phyloP scores from a whole-genome alignment of 2,797 vertebrate genomes.

The Eleutherodactylus coqui region DNA sequence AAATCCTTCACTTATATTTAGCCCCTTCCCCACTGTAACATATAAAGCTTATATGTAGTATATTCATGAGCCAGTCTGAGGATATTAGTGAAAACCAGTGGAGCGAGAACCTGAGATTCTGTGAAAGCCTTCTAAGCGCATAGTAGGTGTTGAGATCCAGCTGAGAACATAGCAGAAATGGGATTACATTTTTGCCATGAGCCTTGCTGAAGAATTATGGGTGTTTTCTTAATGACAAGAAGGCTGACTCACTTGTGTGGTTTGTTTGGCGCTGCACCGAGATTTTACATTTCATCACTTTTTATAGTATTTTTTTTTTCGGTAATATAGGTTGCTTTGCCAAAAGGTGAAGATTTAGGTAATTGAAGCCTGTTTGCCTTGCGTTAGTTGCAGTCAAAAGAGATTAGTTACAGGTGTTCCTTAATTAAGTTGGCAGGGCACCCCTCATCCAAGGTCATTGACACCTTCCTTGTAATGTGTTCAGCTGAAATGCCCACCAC shows the following conservation, averaged over 20 bases:
- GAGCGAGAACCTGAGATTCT: neutral
- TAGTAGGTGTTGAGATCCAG: slow-evolving; percentile 5
- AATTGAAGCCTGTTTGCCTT: slow-evolving; percentile 8
- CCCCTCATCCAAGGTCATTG: neutral
- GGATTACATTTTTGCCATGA: slow-evolving; percentile 13
- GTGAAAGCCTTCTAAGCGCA: neutral
- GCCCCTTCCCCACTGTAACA: neutral
- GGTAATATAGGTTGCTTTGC: neutral
- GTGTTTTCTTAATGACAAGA: slow-evolving; percentile 26
- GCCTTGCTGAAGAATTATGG: slow-evolving; percentile 12
- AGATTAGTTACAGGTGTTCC: slow-evolving; percentile 26
- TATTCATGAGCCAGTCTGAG: neutral
- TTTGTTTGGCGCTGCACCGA: slow-evolving; percentile 31
- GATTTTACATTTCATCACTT: slow-evolving; percentile 25
- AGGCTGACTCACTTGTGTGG: slow-evolving; percentile 45
- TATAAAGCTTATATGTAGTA: neutral
- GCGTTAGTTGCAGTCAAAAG: slow-evolving; percentile 6
- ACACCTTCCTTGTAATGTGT: neutral
- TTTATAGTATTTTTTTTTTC: slow-evolving; percentile 14
- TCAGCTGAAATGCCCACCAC: neutral
- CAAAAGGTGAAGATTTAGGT: slow-evolving; percentile 26
- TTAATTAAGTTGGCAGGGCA: slow-evolving; percentile 2
- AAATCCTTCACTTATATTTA: neutral
- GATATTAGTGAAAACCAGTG: neutral
- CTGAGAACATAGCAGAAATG: neutral